Evolutionary conservation across 2,113 vertebrate species (phyloP).

Genomic region (Pangasianodon hypophthalmus): DNA sequence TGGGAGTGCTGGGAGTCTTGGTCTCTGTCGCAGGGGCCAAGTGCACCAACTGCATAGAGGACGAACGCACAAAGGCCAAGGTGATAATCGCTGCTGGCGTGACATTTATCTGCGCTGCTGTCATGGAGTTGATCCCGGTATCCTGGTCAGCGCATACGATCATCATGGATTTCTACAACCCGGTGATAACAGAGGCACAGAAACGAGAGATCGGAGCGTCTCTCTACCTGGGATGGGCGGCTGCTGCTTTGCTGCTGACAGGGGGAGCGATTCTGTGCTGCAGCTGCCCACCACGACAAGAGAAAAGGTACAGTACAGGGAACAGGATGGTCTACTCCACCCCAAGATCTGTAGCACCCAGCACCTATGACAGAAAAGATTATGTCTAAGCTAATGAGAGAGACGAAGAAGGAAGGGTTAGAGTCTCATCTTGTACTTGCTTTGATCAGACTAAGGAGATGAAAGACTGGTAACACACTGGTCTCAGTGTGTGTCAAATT

Average conservation of each 20-base stretch:
- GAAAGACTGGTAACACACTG: conserved; percentile 12
- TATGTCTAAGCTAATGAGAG: conserved; percentile 78
- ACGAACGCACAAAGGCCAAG: conserved; percentile 83
- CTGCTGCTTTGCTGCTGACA: conserved; percentile 80
- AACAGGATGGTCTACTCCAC: conserved; percentile 79
- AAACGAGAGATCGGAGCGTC: conserved; percentile 86
- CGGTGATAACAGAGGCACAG: conserved; percentile 68
- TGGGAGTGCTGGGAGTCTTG: conserved; percentile 80
- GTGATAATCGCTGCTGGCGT: conserved; percentile 84
- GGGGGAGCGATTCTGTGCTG: conserved; percentile 87
- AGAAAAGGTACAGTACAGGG: conserved; percentile 75
- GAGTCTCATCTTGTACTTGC: conserved; percentile 13
- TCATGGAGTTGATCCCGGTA: conserved; percentile 85
- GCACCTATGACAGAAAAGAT: conserved; percentile 77
- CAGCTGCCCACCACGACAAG: conserved; percentile 79
- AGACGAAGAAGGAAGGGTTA: background rate
- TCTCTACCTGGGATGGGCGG: conserved; percentile 91
- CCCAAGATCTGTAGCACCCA: conserved; percentile 71
- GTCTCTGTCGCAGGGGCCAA: conserved; percentile 85
- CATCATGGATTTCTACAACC: conserved; percentile 85
- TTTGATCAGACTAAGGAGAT: conserved; percentile 9
- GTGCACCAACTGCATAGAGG: conserved; percentile 90
- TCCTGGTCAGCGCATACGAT: conserved; percentile 90
- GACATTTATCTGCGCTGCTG: conserved; percentile 77
- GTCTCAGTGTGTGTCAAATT: background rate